Evolutionary conservation across 2,797 vertebrate genomes (phyloP).

Genomic region (Anomalospiza imberbis): DNA sequence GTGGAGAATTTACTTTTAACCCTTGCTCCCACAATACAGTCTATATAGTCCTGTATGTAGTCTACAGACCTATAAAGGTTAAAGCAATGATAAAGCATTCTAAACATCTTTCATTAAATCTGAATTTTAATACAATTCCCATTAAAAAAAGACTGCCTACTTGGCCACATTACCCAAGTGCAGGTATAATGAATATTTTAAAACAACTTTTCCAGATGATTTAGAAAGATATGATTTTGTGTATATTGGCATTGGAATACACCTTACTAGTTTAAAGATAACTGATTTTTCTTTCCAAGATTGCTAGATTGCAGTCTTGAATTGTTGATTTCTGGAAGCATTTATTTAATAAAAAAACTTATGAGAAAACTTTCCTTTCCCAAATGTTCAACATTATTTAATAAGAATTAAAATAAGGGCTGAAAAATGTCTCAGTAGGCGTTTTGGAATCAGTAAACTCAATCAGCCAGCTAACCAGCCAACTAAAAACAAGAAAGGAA

Average conservation of each 20-base stretch:
- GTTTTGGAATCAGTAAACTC: slow-evolving; percentile 53
- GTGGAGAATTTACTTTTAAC: background rate
- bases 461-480: slow-evolving; percentile 14
- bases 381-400: background rate
- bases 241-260: background rate
- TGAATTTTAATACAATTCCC: background rate
- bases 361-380: background rate
- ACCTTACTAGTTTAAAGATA: background rate
- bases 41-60: background rate
- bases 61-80: background rate
- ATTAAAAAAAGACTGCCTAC: background rate
- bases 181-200: background rate
- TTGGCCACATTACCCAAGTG: background rate
- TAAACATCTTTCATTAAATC: background rate
- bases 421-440: slow-evolving; percentile 39
- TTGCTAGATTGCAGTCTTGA: background rate
- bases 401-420: slow-evolving; percentile 10
- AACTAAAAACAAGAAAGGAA: slow-evolving; percentile 52
- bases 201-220: background rate
- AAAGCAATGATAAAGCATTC: background rate
- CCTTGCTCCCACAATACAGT: background rate
- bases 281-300: background rate
- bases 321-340: background rate
- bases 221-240: background rate
- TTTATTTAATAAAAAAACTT: background rate